These are phyloP conservation scores for Lacanobia oleracea DNA, from an alignment of 2,888 invertebrate genomes.

Conservation along the genomic window DNA sequence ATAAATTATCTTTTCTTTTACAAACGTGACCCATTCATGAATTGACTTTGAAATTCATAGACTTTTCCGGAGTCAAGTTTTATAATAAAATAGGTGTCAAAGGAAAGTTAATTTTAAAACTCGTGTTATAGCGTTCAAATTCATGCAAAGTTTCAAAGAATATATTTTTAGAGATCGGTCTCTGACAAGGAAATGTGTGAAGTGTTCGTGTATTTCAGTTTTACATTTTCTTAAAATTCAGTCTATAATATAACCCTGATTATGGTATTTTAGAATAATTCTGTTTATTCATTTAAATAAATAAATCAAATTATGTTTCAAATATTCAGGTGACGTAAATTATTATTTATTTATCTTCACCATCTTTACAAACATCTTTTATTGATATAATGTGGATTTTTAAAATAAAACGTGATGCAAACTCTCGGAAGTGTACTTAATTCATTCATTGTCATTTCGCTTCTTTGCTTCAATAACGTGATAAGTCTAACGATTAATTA, in stretches of 20 bases:
- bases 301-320: too few relatives aligned
- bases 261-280: not conserved
- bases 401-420: not conserved
- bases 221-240: not conserved
- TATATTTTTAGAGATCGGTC: slow-evolving; percentile 47
- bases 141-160: slow-evolving; percentile 48
- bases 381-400: too few relatives aligned
- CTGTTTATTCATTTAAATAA: not conserved
- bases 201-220: too few relatives aligned
- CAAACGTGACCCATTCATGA: slow-evolving; percentile 40
- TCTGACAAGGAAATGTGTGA: not conserved
- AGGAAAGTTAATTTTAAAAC: slow-evolving; percentile 30
- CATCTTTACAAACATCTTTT: too few relatives aligned
- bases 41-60: slow-evolving; percentile 62
- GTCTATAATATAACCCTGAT: too few relatives aligned
- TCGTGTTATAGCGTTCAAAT: slow-evolving; percentile 36
- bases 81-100: slow-evolving; percentile 53
- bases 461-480: too few relatives aligned
- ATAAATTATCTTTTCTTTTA: slow-evolving; percentile 31
- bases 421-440: not conserved
- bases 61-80: slow-evolving; percentile 67
- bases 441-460: too few relatives aligned
- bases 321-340: too few relatives aligned
- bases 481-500: too few relatives aligned
- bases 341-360: too few relatives aligned